These are phyloP conservation scores for Drosophila simulans DNA, from an alignment of 1,140 invertebrate species.

Conservation along the genomic window DNA sequence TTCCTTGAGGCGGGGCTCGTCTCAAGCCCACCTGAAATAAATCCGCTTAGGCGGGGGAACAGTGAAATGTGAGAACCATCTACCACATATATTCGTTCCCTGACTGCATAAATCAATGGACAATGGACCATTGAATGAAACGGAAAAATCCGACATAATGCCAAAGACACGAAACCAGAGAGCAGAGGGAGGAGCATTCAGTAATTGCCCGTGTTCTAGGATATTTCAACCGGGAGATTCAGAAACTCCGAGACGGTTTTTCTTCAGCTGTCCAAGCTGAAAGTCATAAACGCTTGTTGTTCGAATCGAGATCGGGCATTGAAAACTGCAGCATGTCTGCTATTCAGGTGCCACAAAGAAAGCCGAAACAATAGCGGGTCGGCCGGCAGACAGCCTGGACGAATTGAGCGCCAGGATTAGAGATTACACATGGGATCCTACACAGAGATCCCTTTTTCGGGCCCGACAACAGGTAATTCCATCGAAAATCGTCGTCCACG, in stretches of 20 bases:
- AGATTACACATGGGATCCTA: slow-evolving; percentile 29
- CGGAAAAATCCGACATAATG: slow-evolving; percentile 62
- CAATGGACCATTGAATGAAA: slow-evolving; percentile 62
- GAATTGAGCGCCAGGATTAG: slow-evolving; percentile 74
- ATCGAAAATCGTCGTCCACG: slow-evolving; percentile 32
- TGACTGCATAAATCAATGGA: slow-evolving; percentile 79
- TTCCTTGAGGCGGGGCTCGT: slow-evolving; percentile 29
- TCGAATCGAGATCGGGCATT: slow-evolving; percentile 34
- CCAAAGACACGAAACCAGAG: slow-evolving; percentile 13
- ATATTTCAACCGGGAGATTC: slow-evolving; percentile 1
- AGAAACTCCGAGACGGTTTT: slow-evolving; percentile 29
- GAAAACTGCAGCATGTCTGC: slow-evolving; percentile 24
- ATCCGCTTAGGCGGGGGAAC: slow-evolving; percentile 61
- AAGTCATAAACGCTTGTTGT: slow-evolving; percentile 69
- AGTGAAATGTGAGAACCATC: slow-evolving; percentile 34
- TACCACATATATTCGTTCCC: slow-evolving; percentile 1
- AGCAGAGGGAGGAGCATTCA: slow-evolving; percentile 35
- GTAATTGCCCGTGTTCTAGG: slow-evolving; percentile 55
- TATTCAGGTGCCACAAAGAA: slow-evolving; percentile 70
- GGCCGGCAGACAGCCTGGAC: slow-evolving; percentile 49
- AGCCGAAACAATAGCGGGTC: slow-evolving; percentile 54
- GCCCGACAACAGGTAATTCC: slow-evolving; percentile 45
- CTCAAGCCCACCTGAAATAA: slow-evolving; percentile 71
- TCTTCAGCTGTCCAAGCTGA: slow-evolving; percentile 71
- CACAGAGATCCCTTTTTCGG: slow-evolving; percentile 41